Percentiles rank a stretch among this genome's conserved stretches.
Evolutionary conservation across 1,140 invertebrate genomes (phyloP).

Genomic region (Homarus americanus): DNA sequence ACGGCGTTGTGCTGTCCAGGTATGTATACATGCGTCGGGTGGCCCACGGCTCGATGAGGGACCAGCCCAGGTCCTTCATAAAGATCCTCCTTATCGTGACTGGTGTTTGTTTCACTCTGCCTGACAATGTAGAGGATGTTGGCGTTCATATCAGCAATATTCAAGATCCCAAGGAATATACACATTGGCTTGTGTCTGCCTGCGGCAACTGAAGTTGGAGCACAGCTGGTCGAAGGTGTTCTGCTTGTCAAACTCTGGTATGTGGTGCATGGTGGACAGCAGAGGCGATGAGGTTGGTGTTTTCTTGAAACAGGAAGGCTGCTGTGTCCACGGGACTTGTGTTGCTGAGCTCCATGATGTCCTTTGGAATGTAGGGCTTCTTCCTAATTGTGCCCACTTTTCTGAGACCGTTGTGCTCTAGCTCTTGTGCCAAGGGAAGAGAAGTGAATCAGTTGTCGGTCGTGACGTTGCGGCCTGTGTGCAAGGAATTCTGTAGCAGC

Average conservation of each 20-base stretch:
- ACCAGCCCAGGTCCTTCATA: neutral
- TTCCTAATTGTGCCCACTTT: slow-evolving; percentile 19
- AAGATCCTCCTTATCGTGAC: slow-evolving; percentile 1
- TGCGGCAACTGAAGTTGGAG: neutral
- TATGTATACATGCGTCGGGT: neutral
- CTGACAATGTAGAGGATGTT: slow-evolving; percentile 4
- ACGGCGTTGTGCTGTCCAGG: slow-evolving; percentile 12
- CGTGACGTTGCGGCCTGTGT: slow-evolving; percentile 1
- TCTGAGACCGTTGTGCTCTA: neutral
- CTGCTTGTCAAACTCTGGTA: slow-evolving; percentile 10
- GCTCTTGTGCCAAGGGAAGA: neutral
- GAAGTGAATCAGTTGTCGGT: slow-evolving; percentile 44
- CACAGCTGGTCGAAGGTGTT: slow-evolving; percentile 38
- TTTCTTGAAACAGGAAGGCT: neutral
- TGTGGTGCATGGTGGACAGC: neutral
- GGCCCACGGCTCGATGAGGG: neutral
- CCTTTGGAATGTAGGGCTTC: neutral
- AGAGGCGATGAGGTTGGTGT: neutral
- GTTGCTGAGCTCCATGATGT: neutral
- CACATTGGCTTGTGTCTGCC: slow-evolving; percentile 27
- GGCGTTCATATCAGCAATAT: slow-evolving; percentile 11
- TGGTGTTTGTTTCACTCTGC: neutral
- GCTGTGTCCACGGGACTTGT: neutral
- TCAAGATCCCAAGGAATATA: neutral
- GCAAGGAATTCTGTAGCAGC: neutral